Evolutionary conservation across 2,797 vertebrate species (phyloP).

Genomic region (Peromyscus nudipes): DNA sequence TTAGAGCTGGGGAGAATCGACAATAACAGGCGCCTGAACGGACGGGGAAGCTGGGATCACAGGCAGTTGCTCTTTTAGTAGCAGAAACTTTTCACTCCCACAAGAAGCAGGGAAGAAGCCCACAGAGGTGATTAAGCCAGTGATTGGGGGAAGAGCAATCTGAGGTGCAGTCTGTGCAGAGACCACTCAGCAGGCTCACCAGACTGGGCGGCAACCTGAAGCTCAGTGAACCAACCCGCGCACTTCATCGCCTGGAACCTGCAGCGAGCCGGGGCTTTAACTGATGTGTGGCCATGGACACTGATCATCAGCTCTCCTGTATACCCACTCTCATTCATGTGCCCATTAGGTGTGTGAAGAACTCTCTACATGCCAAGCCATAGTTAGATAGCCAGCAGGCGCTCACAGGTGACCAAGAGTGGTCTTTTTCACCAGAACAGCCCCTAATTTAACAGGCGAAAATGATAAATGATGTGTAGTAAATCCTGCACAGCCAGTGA

Average conservation of each 20-base stretch:
- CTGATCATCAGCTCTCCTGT: neutral
- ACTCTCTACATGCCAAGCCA: neutral
- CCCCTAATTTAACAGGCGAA: neutral
- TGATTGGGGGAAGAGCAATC: conserved; percentile 56
- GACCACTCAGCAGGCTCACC: conserved; percentile 30
- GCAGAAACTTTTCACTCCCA: conserved; percentile 73
- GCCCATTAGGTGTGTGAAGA: neutral
- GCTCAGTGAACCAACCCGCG: conserved; percentile 33
- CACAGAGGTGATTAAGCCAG: conserved; percentile 75
- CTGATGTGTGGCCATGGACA: conserved; percentile 4
- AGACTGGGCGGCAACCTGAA: conserved; percentile 22
- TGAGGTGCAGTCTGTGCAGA: conserved; percentile 40
- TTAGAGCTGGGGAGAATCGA: conserved; percentile 60
- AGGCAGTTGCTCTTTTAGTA: conserved; percentile 66
- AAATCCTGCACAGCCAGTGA: neutral
- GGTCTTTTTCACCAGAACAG: neutral
- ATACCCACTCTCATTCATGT: neutral
- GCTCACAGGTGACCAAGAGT: neutral
- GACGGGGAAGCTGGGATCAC: conserved; percentile 74
- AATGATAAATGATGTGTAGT: neutral
- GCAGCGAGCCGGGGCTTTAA: conserved; percentile 51
- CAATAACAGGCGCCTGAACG: conserved; percentile 62
- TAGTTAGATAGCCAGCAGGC: neutral
- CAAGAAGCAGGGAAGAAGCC: conserved; percentile 76
- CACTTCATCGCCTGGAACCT: conserved; percentile 52